phyloP scores from a whole-genome alignment of 64 coral and sea anemone species.

The Acropora yongei region DNA sequence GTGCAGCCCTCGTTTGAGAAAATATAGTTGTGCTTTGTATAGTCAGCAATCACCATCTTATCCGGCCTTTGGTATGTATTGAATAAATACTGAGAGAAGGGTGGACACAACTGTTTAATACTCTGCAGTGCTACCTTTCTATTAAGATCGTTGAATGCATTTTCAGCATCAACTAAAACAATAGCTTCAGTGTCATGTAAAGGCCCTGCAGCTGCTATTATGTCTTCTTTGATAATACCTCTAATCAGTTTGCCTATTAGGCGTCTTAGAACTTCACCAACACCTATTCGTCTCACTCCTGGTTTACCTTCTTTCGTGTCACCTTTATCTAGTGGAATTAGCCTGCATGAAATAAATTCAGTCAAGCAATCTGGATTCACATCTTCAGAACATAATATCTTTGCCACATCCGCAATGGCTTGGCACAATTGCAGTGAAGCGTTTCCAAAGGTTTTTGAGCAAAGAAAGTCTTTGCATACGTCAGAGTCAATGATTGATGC shows the following conservation, averaged over 20 bases:
- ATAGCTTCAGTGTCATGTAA: neutral
- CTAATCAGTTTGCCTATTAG: no score
- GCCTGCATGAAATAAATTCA: no score
- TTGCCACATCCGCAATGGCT: conserved; percentile 8
- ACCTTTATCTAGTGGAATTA: conserved; percentile 2
- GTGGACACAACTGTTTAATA: neutral
- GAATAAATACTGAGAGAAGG: neutral
- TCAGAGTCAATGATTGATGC: neutral
- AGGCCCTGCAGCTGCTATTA: no score
- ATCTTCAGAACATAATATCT: conserved; percentile 14
- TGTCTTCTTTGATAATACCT: neutral
- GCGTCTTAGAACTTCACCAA: no score
- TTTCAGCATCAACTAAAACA: neutral
- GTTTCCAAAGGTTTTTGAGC: conserved; percentile 5
- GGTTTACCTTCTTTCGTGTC: conserved; percentile 12
- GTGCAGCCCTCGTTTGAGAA: neutral
- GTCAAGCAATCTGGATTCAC: neutral
- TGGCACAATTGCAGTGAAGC: conserved; percentile 10
- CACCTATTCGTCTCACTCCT: neutral
- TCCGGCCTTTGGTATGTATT: neutral
- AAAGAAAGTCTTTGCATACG: neutral
- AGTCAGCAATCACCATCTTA: neutral
- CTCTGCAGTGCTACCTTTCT: neutral
- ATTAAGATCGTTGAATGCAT: no score
- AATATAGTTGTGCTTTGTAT: conserved; percentile 10